phyloP scores from a whole-genome alignment of 2,797 vertebrate species.

The Phaenicophaeus curvirostris region DNA sequence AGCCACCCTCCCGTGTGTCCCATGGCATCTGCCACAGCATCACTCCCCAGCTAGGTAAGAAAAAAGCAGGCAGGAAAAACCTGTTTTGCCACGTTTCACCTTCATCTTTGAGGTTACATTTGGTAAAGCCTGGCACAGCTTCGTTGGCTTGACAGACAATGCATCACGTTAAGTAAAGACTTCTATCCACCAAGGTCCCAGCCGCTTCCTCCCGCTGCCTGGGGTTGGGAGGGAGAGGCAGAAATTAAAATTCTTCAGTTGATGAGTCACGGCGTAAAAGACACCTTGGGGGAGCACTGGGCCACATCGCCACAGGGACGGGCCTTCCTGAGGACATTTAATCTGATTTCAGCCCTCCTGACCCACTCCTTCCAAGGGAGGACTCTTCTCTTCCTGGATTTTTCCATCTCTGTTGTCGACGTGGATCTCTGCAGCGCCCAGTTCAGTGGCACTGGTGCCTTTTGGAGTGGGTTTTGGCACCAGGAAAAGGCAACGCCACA shows the following conservation, averaged over 20 bases:
- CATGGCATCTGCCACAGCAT: rapidly evolving
- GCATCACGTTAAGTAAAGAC: not conserved
- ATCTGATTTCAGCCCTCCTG: not conserved
- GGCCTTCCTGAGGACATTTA: not conserved
- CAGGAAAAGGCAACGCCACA: rapidly evolving
- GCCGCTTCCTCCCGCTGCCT: not conserved
- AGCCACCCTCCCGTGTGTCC: not conserved
- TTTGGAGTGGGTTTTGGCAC: rapidly evolving
- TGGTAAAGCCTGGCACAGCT: not conserved
- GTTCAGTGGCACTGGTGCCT: rapidly evolving
- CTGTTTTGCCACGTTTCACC: not conserved
- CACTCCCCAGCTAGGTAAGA: rapidly evolving
- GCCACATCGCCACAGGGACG: not conserved
- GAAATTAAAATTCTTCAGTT: constrained; percentile 4
- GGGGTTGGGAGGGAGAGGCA: not conserved
- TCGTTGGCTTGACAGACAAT: not conserved
- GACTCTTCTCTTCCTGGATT: not conserved
- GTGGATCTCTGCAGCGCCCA: not conserved
- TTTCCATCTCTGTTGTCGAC: not conserved
- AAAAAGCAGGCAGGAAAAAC: not conserved
- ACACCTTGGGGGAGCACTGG: not conserved
- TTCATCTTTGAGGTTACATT: not conserved
- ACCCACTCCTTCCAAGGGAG: not conserved
- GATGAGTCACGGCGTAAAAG: constrained; percentile 7
- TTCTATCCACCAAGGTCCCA: not conserved